Evolutionary conservation across 2,113 vertebrate genomes (phyloP).

Genomic region (Grammomys surdaster): DNA sequence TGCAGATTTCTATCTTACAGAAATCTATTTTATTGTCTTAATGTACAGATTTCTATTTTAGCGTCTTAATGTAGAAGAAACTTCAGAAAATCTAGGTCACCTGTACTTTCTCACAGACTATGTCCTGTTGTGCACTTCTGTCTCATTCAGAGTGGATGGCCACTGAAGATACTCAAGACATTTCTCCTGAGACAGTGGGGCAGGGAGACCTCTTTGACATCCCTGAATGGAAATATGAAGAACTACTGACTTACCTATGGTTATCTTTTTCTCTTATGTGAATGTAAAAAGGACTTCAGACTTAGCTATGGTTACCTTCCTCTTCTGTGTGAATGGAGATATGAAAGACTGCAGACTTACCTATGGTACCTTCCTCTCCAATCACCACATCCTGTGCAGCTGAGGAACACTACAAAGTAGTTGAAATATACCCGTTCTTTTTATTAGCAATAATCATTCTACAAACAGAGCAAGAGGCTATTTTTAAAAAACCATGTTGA

Average conservation of each 20-base stretch:
- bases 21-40: too few species aligned
- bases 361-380: too few species aligned
- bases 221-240: not conserved
- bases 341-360: not conserved
- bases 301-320: not conserved
- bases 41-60: too few species aligned
- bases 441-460: not conserved
- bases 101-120: not conserved
- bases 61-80: not conserved
- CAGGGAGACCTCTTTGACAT: not conserved
- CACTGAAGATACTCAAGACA: not conserved
- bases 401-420: rapidly evolving
- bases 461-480: not conserved
- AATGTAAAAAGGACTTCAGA: too few species aligned
- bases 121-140: not conserved
- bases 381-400: not conserved
- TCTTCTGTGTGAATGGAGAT: too few species aligned
- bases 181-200: not conserved
- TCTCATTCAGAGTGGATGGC: too few species aligned
- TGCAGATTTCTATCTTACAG: not conserved
- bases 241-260: not conserved
- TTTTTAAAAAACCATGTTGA: not conserved
- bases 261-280: too few species aligned
- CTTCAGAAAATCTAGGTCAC: not conserved
- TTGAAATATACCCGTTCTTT: not conserved